These are phyloP conservation scores for Icerya purchasi DNA, from an alignment of 2,888 invertebrate genomes.

Conservation along the genomic window DNA sequence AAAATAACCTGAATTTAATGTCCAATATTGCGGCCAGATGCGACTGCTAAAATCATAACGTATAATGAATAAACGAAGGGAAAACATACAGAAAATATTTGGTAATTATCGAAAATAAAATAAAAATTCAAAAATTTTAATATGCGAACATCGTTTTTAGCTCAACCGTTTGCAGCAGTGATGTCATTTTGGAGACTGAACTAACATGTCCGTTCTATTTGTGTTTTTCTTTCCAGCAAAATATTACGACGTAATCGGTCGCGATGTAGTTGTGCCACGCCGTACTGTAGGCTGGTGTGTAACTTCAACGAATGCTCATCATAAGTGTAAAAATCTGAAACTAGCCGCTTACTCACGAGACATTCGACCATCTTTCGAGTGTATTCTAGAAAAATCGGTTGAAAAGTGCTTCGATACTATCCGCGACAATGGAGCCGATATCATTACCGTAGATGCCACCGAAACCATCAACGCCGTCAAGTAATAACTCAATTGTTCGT, in stretches of 20 bases:
- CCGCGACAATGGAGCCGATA: slow-evolving; percentile 43
- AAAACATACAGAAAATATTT: no score
- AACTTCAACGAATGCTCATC: slow-evolving; percentile 37
- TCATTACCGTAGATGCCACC: slow-evolving; percentile 41
- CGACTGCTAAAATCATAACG: no score
- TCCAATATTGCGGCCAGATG: no score
- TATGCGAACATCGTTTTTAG: no score
- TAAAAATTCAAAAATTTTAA: no score
- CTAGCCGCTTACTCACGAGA: slow-evolving; percentile 53
- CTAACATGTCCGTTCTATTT: no score
- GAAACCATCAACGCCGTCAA: slow-evolving; percentile 2
- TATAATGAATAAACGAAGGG: no score
- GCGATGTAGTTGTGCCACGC: slow-evolving; percentile 22
- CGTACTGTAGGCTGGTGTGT: slow-evolving; percentile 37
- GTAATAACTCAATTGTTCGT: no score
- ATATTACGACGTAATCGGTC: slow-evolving; percentile 25
- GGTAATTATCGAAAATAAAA: no score
- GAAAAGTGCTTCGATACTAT: slow-evolving; percentile 44
- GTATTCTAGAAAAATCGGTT: slow-evolving; percentile 39
- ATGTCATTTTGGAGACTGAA: no score
- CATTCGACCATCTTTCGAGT: slow-evolving; percentile 57
- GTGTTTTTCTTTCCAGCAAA: slow-evolving; percentile 25
- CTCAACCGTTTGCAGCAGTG: no score
- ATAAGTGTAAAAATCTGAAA: slow-evolving; percentile 51
- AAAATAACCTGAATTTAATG: no score